Evolutionary conservation across 23 tunicate species (phyloP).

Genomic region (Clavelina lepadiformis): DNA sequence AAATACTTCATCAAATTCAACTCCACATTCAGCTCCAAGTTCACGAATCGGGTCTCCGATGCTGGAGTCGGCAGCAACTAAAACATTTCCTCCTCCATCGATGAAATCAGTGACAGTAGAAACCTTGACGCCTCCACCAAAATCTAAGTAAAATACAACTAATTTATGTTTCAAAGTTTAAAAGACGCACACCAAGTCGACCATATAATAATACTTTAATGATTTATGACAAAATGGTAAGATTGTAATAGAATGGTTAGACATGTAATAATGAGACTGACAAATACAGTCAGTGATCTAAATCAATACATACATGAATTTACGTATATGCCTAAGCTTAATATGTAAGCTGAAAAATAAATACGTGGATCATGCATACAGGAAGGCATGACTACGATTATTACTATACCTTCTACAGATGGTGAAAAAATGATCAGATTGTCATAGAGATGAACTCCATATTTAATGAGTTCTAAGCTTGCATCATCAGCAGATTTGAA

Average conservation of each 20-base stretch:
- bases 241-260: too few species aligned
- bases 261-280: neutral
- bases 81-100: constrained; percentile 93
- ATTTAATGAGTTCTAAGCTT: constrained; percentile 76
- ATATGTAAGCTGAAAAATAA: too few species aligned
- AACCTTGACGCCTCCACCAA: constrained; percentile 91
- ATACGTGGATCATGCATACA: too few species aligned
- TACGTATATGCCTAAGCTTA: too few species aligned
- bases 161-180: too few species aligned
- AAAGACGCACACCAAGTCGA: too few species aligned
- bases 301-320: too few species aligned
- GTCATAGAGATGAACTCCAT: constrained; percentile 88
- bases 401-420: constrained; percentile 88
- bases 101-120: constrained; percentile 92
- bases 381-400: too few species aligned
- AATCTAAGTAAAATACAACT: constrained; percentile 75
- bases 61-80: constrained; percentile 93
- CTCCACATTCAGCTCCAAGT: constrained; percentile 94
- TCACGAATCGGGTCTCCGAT: constrained; percentile 96
- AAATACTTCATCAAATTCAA: constrained; percentile 92
- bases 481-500: constrained; percentile 99
- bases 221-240: too few species aligned
- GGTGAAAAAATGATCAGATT: constrained; percentile 86
- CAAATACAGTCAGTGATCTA: neutral
- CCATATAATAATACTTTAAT: too few species aligned